Evolutionary conservation across 2,113 vertebrate species (phyloP).

Genomic region (Poecile atricapillus): DNA sequence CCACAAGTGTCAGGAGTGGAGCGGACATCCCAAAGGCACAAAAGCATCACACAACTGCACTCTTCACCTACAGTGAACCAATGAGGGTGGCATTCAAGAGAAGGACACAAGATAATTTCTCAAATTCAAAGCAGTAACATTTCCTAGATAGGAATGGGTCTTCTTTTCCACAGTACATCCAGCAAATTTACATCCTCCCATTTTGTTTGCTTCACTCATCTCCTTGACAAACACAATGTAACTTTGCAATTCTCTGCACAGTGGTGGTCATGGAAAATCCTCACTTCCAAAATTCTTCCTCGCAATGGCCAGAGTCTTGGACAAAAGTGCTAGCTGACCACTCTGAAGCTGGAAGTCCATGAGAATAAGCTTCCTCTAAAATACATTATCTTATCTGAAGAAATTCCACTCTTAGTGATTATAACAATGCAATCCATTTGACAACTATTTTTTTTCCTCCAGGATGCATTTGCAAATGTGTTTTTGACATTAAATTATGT

Average conservation of each 20-base stretch:
- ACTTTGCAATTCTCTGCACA: background rate
- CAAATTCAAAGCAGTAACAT: background rate
- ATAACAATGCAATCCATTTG: background rate
- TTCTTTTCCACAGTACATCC: background rate
- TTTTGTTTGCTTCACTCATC: background rate
- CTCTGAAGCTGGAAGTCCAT: background rate
- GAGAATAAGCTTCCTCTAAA: background rate
- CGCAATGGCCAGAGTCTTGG: background rate
- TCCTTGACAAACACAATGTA: background rate
- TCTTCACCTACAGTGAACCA: background rate
- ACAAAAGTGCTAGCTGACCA: background rate
- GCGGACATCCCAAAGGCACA: background rate
- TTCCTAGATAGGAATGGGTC: background rate
- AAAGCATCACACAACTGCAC: background rate
- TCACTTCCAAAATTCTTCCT: background rate
- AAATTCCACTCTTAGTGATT: background rate
- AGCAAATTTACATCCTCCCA: background rate
- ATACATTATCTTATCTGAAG: background rate
- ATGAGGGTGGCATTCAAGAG: background rate
- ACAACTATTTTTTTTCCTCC: rapidly evolving
- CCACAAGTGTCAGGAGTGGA: background rate
- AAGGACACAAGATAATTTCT: background rate
- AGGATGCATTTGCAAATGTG: background rate
- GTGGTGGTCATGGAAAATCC: background rate
- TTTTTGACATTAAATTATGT: background rate